Evolutionary conservation across 2,113 vertebrate species (phyloP).

Genomic region (Phalacrocorax aristotelis): DNA sequence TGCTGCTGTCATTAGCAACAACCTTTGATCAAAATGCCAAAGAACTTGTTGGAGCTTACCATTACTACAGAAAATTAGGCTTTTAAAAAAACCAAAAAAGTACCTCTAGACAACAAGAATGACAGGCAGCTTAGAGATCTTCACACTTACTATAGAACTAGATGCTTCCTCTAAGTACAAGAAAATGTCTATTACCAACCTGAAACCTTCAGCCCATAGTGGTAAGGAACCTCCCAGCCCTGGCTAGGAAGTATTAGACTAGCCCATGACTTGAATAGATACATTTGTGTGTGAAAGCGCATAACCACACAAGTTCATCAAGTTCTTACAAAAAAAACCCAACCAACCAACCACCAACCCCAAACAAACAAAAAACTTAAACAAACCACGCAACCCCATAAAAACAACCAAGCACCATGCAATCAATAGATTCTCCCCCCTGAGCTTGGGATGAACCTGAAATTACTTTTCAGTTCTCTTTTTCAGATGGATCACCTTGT

Average conservation of each 20-base stretch:
- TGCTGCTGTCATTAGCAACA: not conserved
- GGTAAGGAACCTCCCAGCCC: not conserved
- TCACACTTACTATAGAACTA: not conserved
- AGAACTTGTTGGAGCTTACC: not conserved
- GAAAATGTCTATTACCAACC: not conserved
- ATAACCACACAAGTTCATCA: not conserved
- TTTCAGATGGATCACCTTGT: not conserved
- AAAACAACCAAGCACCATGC: not conserved
- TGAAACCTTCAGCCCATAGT: not conserved
- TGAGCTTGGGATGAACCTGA: not conserved
- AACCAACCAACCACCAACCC: too few relatives aligned
- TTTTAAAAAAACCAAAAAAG: not conserved
- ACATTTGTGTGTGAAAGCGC: not conserved
- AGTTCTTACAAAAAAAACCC: not conserved
- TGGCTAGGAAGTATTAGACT: not conserved
- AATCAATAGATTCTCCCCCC: not conserved
- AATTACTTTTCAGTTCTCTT: not conserved
- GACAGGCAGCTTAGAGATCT: not conserved
- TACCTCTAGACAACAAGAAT: not conserved
- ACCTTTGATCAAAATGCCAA: conserved; percentile 32
- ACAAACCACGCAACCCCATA: not conserved
- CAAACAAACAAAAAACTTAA: not conserved
- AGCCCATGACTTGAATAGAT: not conserved
- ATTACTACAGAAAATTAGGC: not conserved
- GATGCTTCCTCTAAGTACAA: not conserved